Percentiles rank a stretch among this genome's conserved stretches.
phyloP scores from a whole-genome alignment of 2,888 invertebrate species.

The Trachelus troglodyta region DNA sequence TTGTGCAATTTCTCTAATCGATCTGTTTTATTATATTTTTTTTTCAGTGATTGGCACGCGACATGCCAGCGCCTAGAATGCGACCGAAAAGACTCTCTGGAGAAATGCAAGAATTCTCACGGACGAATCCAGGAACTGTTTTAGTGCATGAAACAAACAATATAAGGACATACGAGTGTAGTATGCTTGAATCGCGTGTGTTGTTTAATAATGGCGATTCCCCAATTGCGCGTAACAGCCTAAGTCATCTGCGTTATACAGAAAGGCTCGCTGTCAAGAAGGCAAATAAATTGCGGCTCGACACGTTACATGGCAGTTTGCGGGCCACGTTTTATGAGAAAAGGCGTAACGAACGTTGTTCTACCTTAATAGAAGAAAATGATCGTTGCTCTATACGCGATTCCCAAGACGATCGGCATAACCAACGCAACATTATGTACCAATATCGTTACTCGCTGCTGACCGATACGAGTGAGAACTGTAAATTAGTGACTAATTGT shows the following conservation, averaged over 20 bases:
- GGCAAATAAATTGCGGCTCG: conserved; percentile 20
- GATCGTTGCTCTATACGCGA: no score
- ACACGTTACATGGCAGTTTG: conserved; percentile 11
- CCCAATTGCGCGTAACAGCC: not conserved
- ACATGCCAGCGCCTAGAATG: conserved; percentile 41
- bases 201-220: conserved; percentile 9
- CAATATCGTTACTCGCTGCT: not conserved
- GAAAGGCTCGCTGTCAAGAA: conserved; percentile 9
- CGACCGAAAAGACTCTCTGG: conserved; percentile 32
- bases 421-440: not conserved
- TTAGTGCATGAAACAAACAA: conserved; percentile 28
- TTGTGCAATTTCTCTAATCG: not conserved
- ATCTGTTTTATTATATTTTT: not conserved
- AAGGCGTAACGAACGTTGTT: no score
- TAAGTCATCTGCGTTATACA: conserved; percentile 7
- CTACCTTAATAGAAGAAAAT: no score
- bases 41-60: conserved; percentile 49
- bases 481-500: no score
- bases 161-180: conserved; percentile 22
- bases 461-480: not conserved
- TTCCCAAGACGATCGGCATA: no score
- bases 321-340: not conserved
- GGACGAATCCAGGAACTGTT: conserved; percentile 16
- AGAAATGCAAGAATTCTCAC: conserved; percentile 39
- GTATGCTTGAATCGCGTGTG: conserved; percentile 27